Evolutionary conservation across 2,888 invertebrate genomes (phyloP), one percentile per base, ranked within the genome.

Genomic region (Polyploca ridens): DNA sequence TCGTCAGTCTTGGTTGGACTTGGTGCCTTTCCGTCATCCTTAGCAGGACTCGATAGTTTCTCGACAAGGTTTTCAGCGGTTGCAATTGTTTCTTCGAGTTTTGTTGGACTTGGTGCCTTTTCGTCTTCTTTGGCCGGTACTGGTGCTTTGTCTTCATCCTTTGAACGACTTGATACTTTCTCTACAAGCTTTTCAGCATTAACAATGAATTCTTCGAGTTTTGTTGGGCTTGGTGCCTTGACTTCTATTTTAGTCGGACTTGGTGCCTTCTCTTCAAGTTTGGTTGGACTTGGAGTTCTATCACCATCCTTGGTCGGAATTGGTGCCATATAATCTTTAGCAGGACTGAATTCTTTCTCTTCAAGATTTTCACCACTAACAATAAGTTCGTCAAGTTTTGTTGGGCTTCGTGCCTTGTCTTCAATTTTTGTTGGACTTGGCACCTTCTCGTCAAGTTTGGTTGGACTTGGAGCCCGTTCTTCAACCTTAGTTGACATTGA

Each of bases 371-470:
- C 38, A 0, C 67, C 63, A 19, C 68, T 74, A 4, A 64, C 64
- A 8, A 54, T 33, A 38, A 71, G 72, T 3, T 33, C 33, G 8
- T 41, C 66, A 6, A 49, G 63, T 58, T 69, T 62, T 0, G 35
- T 33, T 13, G 65, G 69, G 38, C 66, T 70, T 0, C 65, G 64
- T 11, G 33, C 66, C 44, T 72, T 67, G 13, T 58, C 49, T 57
- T 38, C 63, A 63, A 13, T 61, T 33, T 66, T 72, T 33, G 49
- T 54, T 4, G 67, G 68, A 8, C 69, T 74, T 0, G 67, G 61
- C 8, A 58, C 62, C 27, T 74, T 72, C 19, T 54, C 67, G 0
- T 63, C 63, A 0, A 46, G 58, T 1, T 71, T 44, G 2, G 62
- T 58, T 16, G 38, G 70, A 59, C 64, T 68, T 41, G 41, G 41